phyloP scores from a whole-genome alignment of 2,888 invertebrate genomes.

The Parnassius mnemosyne region DNA sequence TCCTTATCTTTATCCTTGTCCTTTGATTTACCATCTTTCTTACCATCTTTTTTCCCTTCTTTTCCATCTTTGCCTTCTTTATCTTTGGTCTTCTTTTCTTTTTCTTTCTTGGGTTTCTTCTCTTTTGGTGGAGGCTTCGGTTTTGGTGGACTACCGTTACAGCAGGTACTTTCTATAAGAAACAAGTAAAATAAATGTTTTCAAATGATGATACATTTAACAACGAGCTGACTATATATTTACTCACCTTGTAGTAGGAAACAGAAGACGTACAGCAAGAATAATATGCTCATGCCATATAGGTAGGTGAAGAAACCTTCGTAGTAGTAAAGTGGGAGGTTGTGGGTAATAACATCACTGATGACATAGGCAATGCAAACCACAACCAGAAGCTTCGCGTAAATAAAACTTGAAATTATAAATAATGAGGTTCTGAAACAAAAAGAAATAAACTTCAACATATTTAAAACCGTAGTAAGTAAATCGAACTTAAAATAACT shows the following conservation, averaged over 20 bases:
- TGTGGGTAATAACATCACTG: conserved; percentile 96
- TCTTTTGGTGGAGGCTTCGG: conserved; percentile 84
- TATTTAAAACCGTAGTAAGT: conserved; percentile 3
- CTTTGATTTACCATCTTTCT: conserved; percentile 81
- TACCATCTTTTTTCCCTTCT: conserved; percentile 80
- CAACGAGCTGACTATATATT: background rate
- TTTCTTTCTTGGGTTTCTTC: conserved; percentile 85
- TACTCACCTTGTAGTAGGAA: conserved; percentile 89
- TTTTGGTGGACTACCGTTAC: conserved; percentile 86
- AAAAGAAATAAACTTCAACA: conserved; percentile 13
- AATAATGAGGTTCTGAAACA: conserved; percentile 93
- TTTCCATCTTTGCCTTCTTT: conserved; percentile 75
- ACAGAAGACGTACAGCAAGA: conserved; percentile 96
- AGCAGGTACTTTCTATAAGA: conserved; percentile 88
- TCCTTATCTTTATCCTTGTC: conserved; percentile 82
- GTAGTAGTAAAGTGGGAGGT: conserved; percentile 94
- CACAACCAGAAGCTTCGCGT: conserved; percentile 95
- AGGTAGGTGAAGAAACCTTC: conserved; percentile 97
- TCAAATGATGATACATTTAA: background rate
- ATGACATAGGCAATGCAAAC: conserved; percentile 96
- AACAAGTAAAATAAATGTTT: conserved; percentile 3
- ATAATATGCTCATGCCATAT: conserved; percentile 95
- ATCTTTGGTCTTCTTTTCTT: conserved; percentile 83
- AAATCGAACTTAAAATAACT: no score
- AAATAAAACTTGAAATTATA: conserved; percentile 97